Conservation (phyloP, 2,113 vertebrate species). For the Pitta sordida region DNA sequence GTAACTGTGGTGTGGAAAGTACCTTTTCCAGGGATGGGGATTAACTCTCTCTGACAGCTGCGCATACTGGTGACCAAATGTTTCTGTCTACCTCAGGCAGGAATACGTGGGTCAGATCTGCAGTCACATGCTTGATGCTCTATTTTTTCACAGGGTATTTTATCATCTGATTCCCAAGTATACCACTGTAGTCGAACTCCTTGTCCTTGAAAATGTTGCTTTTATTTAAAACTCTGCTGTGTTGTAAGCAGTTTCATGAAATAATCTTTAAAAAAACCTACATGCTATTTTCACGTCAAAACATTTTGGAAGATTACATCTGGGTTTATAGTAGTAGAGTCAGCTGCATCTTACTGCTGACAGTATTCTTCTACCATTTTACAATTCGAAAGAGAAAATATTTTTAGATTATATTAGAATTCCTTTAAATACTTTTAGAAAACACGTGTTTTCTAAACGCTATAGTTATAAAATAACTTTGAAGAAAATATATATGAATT, state of each 20-base stretch:
- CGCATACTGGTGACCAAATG: not conserved
- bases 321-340: not conserved
- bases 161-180: not conserved
- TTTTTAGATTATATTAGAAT: not conserved
- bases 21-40: not conserved
- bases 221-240: not conserved
- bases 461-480: not conserved
- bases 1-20: fast-evolving
- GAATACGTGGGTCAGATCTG: not conserved
- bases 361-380: not conserved
- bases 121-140: not conserved
- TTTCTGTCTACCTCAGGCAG: not conserved
- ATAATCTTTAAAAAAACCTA: not conserved
- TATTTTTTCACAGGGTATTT: not conserved
- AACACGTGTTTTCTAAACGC: not conserved
- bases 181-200: not conserved
- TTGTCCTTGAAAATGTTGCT: not conserved
- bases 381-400: not conserved
- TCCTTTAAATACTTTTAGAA: no score
- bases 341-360: not conserved
- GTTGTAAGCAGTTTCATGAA: not conserved
- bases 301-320: not conserved
- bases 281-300: not conserved
- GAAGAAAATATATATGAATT: not conserved
- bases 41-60: not conserved